phyloP scores from a whole-genome alignment of 2,888 invertebrate species.

The Phyllotreta cruciferae region DNA sequence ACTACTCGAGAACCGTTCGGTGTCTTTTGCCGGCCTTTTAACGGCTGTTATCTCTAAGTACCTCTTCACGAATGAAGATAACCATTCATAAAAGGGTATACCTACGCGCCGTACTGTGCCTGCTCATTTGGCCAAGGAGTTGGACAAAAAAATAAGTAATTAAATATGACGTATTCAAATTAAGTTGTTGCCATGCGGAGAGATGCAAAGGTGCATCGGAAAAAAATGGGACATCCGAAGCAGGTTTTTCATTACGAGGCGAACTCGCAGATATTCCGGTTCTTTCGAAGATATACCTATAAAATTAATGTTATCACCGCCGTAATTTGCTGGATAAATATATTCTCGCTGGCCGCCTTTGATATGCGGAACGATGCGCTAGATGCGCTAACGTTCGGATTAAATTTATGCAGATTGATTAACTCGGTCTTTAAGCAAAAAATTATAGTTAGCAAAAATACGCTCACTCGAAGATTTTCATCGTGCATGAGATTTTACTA shows the following conservation, averaged over 20 bases:
- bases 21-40: slow-evolving; percentile 31
- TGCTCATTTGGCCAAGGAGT: slow-evolving; percentile 22
- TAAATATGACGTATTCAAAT: not conserved
- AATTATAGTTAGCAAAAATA: no score
- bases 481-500: no score
- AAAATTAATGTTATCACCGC: slow-evolving; percentile 23
- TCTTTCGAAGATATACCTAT: slow-evolving; percentile 22
- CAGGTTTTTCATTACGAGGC: slow-evolving; percentile 26
- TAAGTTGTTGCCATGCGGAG: slow-evolving; percentile 20
- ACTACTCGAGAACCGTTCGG: slow-evolving; percentile 39
- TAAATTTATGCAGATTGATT: slow-evolving; percentile 2
- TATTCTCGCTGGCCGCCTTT: slow-evolving; percentile 1
- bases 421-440: no score
- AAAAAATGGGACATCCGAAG: slow-evolving; percentile 27
- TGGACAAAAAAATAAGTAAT: no score
- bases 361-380: slow-evolving; percentile 6
- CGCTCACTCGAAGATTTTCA: no score
- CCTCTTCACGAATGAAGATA: slow-evolving; percentile 29
- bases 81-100: slow-evolving; percentile 28
- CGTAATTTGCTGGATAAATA: slow-evolving; percentile 19
- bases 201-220: not conserved
- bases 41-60: slow-evolving; percentile 33
- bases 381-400: not conserved
- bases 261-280: slow-evolving; percentile 30
- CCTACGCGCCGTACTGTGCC: slow-evolving; percentile 9